Evolutionary conservation across 2,888 invertebrate species (phyloP).

Genomic region (Clusia tigrina): DNA sequence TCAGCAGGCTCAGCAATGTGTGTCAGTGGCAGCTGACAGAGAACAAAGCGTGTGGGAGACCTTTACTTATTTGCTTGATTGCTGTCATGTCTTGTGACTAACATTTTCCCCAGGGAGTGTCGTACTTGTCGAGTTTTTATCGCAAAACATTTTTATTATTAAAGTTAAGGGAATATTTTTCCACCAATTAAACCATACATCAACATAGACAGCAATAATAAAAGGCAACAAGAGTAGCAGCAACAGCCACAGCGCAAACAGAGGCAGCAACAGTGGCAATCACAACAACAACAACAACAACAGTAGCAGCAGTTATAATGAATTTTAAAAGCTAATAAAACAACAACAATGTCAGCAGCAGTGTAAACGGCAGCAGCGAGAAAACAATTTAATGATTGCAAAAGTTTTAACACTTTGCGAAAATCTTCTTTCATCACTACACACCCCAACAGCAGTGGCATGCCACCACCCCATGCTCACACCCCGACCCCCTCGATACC

Average conservation of each 20-base stretch:
- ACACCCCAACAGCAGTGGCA: background rate
- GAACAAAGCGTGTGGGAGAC: too few species aligned
- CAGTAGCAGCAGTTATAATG: constrained; percentile 5
- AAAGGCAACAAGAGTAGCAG: background rate
- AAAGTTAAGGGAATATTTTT: constrained; percentile 23
- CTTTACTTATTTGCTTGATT: too few species aligned
- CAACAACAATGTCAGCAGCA: constrained; percentile 14
- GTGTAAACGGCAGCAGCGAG: constrained; percentile 9
- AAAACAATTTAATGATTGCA: constrained; percentile 26
- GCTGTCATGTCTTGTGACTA: too few species aligned
- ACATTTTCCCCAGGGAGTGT: too few species aligned
- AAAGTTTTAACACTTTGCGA: constrained; percentile 27
- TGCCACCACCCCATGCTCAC: background rate
- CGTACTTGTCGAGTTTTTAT: background rate
- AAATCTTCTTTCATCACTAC: constrained; percentile 1
- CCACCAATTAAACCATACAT: constrained; percentile 38
- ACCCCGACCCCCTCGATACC: background rate
- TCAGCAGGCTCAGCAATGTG: too few species aligned
- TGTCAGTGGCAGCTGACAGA: background rate
- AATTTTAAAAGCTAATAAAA: constrained; percentile 26
- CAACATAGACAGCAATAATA: constrained; percentile 25
- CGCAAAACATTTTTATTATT: background rate
- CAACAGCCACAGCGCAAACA: too few species aligned
- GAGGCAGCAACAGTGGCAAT: too few species aligned
- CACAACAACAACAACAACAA: constrained; percentile 9